Conservation (phyloP, 2,113 vertebrate species). For the Malurus elegans region DNA sequence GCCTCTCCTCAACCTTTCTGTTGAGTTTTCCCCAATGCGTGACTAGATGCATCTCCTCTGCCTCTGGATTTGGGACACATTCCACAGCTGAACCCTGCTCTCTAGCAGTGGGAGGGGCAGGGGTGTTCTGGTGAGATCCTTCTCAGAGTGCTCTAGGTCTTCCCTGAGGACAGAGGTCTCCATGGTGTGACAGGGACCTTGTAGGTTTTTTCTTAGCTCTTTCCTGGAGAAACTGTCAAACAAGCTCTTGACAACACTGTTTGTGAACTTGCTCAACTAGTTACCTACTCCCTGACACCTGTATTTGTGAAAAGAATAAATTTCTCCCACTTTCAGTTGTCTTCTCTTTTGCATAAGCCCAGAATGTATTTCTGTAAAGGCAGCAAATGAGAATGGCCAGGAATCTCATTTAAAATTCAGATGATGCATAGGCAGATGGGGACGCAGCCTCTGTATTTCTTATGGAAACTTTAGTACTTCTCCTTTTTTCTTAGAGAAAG, state of each 20-base stretch:
- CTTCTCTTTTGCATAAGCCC: not conserved
- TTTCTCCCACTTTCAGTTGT: not conserved
- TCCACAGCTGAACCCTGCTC: not conserved
- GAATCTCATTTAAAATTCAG: not conserved
- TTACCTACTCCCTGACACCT: too few species aligned
- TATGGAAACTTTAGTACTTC: not conserved
- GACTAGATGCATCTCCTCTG: not conserved
- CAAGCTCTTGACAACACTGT: accelerated
- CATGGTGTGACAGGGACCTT: accelerated
- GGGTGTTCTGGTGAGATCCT: not conserved
- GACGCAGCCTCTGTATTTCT: not conserved
- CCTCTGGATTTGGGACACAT: not conserved
- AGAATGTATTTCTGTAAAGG: not conserved
- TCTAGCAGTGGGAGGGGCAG: accelerated
- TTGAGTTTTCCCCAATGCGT: accelerated
- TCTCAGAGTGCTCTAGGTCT: too few species aligned
- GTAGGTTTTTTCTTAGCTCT: not conserved
- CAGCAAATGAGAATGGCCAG: accelerated
- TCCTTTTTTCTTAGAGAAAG: not conserved
- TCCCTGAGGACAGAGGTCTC: not conserved
- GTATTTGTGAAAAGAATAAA: not conserved
- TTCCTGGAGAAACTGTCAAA: not conserved
- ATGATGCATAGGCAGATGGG: not conserved
- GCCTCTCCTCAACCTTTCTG: accelerated
- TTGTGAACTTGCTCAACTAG: not conserved